Evolutionary conservation across 2,113 vertebrate genomes (phyloP), one percentile per base, ranked within the genome.

Genomic region (Platichthys flesus): DNA sequence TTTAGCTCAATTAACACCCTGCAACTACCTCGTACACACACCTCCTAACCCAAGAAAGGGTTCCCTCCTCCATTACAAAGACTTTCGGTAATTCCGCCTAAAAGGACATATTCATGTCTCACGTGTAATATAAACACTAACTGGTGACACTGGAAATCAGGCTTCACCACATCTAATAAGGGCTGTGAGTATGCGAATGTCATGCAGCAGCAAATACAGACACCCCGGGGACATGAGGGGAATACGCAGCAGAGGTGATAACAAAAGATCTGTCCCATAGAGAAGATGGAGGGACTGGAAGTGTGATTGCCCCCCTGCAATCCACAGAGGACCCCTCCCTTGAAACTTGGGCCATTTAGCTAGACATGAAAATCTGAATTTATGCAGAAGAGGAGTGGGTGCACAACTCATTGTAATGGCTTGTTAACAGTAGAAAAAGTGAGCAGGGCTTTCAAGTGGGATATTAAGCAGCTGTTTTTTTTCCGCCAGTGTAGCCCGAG

Each of bases 381-480:
- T 95, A 96, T 95, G 90, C 90, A 93, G 89, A 90, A 88, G 89
- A 92, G 92, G 92, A 94, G 93, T 5, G 16, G 86, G 85, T 67
- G 85, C 92, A 97, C 97, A 96, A 96, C 90, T 98, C 96, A 96
- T 89, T 93, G 93, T 96, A 97, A 98, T 96, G 94, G 95, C 96
- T 96, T 96, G 95, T 96, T 97, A 97, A 97, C 96, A 95, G 95
- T 86, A 72, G 95, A 95, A 93, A 93, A 95, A 96, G 93, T 95
- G 95, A 96, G 96, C 90, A 87, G 91, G 94, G 94, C 95, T 96
- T 96, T 96, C 94, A 95, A 94, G 94, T 93, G 94, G 95, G 95
- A 95, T 95, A 97, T 98, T 97, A 97, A 97, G 92, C 96, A 97
- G 95, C 95, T 97, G 96, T 95, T 98, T 93, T 96, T 94, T 85